phyloP scores from a whole-genome alignment of 2,113 vertebrate genomes.

The Forbesichthys agassizii region DNA sequence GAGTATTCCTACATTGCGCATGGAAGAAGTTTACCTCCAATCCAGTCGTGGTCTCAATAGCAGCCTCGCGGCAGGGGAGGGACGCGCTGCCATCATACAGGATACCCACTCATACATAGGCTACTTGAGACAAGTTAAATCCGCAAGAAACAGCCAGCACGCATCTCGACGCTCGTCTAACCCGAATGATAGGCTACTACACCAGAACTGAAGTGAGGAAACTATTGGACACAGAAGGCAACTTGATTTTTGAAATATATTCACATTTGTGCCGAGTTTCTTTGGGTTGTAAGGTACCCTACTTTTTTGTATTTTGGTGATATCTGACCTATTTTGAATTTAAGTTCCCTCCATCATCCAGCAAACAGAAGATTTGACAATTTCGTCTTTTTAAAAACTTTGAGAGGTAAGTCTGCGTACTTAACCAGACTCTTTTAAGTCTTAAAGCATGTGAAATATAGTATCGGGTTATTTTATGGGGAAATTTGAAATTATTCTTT shows the following conservation, averaged over 20 bases:
- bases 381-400: not conserved
- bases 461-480: too few relatives aligned
- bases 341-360: too few relatives aligned
- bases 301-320: not conserved
- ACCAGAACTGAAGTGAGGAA: slow-evolving; percentile 54
- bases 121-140: slow-evolving; percentile 63
- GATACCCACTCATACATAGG: slow-evolving; percentile 59
- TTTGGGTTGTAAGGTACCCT: slow-evolving; percentile 30
- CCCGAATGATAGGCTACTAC: slow-evolving; percentile 53
- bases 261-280: slow-evolving; percentile 4
- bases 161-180: slow-evolving; percentile 57
- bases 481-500: too few relatives aligned
- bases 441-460: not conserved
- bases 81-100: slow-evolving; percentile 67
- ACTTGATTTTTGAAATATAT: slow-evolving; percentile 29
- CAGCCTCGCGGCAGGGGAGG: slow-evolving; percentile 74
- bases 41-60: slow-evolving; percentile 74
- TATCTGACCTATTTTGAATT: not conserved
- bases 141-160: slow-evolving; percentile 62
- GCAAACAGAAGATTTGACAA: not conserved
- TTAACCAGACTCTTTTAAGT: not conserved
- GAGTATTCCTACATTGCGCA: slow-evolving; percentile 60
- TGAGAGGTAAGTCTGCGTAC: not conserved
- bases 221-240: slow-evolving; percentile 60
- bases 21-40: slow-evolving; percentile 63